Conservation (phyloP, 2,113 vertebrate genomes). For the Nesogale talazaci region DNA sequence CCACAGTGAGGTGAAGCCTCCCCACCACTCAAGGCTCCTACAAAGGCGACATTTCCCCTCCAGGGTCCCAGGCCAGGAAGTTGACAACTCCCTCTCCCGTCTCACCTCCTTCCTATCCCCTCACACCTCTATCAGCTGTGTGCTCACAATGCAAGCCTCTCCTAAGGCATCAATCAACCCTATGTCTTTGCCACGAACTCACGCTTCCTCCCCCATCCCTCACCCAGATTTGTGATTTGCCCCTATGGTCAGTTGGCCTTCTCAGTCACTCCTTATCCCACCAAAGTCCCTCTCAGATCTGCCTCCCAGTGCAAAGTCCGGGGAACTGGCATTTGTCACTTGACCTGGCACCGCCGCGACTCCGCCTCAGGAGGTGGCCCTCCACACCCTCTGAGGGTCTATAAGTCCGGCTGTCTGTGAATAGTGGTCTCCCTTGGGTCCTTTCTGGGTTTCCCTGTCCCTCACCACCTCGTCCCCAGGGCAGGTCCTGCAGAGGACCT, state of each 20-base stretch:
- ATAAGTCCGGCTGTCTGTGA: background rate
- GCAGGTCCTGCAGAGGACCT: slow-evolving; percentile 58
- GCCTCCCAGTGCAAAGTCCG: background rate
- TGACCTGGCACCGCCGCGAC: background rate
- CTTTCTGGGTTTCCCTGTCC: background rate
- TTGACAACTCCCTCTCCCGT: background rate
- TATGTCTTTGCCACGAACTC: too few species aligned
- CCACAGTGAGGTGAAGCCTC: background rate
- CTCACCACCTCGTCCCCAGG: background rate
- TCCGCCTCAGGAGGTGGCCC: background rate
- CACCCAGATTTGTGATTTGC: background rate
- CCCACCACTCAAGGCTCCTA: background rate
- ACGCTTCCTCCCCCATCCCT: too few species aligned
- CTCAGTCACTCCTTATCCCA: background rate
- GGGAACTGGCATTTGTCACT: background rate
- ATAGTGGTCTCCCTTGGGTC: background rate
- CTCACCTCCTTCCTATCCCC: background rate
- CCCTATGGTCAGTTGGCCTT: background rate
- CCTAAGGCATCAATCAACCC: too few species aligned
- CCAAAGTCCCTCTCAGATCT: background rate
- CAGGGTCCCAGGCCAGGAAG: background rate
- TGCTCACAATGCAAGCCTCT: background rate
- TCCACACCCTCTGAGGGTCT: too few species aligned
- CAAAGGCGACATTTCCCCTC: background rate
- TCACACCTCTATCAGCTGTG: background rate